phyloP scores from a whole-genome alignment of 1,140 invertebrate genomes.

The Aricia agestis region DNA sequence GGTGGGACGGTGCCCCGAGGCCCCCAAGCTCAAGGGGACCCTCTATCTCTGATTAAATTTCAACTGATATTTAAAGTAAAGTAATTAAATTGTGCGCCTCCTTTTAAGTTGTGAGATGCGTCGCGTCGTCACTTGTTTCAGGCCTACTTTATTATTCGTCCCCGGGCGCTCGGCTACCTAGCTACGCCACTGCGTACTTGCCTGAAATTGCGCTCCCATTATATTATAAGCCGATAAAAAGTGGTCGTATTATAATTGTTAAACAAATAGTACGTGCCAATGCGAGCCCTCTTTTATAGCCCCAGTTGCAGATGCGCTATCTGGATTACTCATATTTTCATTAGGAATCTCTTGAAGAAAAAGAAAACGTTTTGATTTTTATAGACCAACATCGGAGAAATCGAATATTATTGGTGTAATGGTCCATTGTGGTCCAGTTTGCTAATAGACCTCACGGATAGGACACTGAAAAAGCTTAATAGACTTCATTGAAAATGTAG shows the following conservation, averaged over 20 bases:
- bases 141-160: too few relatives aligned
- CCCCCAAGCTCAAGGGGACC: too few relatives aligned
- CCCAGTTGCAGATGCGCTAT: background rate
- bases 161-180: too few relatives aligned
- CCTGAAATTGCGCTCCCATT: conserved; percentile 34
- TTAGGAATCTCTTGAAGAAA: background rate
- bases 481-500: background rate
- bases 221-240: conserved; percentile 36
- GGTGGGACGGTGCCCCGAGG: too few relatives aligned
- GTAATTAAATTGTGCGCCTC: too few relatives aligned
- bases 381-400: background rate
- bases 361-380: background rate
- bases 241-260: conserved; percentile 27
- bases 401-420: background rate
- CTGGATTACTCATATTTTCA: conserved; percentile 2
- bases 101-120: too few relatives aligned
- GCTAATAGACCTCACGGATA: background rate
- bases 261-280: conserved; percentile 37
- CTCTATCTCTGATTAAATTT: too few relatives aligned
- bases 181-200: conserved; percentile 8
- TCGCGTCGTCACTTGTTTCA: too few relatives aligned
- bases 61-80: too few relatives aligned
- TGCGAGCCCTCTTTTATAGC: background rate
- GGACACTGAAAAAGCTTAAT: background rate
- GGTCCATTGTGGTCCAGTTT: background rate